Evolutionary conservation across 92 coral and sea anemone species (phyloP).

Genomic region (Chrysogorgia sp.): DNA sequence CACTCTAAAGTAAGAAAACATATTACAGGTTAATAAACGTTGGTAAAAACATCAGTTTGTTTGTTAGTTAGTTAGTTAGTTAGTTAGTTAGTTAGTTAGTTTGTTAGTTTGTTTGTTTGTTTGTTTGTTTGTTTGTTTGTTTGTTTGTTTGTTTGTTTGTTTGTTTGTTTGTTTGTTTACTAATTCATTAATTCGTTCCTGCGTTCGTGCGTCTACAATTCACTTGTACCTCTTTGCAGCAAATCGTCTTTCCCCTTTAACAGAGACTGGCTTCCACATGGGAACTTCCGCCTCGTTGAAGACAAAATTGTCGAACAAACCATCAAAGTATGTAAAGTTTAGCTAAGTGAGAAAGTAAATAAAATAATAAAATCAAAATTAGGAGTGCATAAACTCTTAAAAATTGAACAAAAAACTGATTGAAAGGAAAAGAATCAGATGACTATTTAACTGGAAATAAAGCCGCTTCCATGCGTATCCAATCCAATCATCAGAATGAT

Average conservation of each 20-base stretch:
- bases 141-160: background rate
- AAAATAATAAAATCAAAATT: background rate
- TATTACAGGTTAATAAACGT: background rate
- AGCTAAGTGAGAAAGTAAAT: constrained; percentile 42
- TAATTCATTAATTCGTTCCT: too few species aligned
- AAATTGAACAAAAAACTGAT: too few species aligned
- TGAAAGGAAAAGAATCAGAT: too few species aligned
- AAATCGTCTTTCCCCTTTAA: constrained; percentile 81
- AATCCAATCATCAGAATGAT: too few species aligned
- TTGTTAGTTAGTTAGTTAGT: background rate
- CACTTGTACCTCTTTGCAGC: constrained; percentile 72
- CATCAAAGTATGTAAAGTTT: constrained; percentile 73
- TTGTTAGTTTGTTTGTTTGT: too few species aligned
- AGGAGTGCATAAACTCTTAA: too few species aligned
- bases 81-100: too few species aligned
- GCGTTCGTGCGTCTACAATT: too few species aligned
- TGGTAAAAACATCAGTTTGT: background rate
- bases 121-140: background rate
- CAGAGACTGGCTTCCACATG: constrained; percentile 75
- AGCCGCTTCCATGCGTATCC: too few species aligned
- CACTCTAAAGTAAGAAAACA: background rate
- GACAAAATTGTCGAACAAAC: constrained; percentile 85
- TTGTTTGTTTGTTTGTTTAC: too few species aligned
- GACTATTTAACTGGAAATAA: too few species aligned
- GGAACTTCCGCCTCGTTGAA: constrained; percentile 71